Evolutionary conservation across 2,888 invertebrate species (phyloP), one percentile per base, ranked within the genome.

Genomic region (Himalopsyche kuldschensis): DNA sequence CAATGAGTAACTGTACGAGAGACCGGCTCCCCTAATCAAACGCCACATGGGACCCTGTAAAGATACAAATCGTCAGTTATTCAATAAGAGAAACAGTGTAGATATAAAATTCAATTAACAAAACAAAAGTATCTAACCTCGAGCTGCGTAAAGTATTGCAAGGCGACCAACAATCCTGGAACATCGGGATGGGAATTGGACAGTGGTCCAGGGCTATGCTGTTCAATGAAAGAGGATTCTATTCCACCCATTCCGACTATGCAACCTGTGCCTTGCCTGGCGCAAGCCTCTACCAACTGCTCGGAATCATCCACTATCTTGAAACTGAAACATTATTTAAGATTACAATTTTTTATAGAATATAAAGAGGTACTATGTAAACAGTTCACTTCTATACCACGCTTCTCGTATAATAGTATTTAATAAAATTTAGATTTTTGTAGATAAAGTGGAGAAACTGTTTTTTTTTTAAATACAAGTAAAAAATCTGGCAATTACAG

Each of bases 1-100:
- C 87, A 96, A 93, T 87, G 92, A 92, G 90, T 96, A 97, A 80
- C 94, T 93, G 90, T 98, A 98, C 0, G 97, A 94, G 80, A 96
- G 93, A 0, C 98, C 98, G 88, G 95, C 94, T 55, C 98, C 98
- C 87, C 98, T 93, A 86, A 98, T 95, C 89, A 95, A 93, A 80
- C 94, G 94, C 96, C 97, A 97, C 94, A 97, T 94, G 32, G 97
- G 97, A 79, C 97, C 97, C 95, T 95, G 89, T n/a, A 82, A 79
- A 2, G 3, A 48, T 32, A 78, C 11, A 63, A 80, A 63, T 27
- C 31, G 15, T 20, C 30, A 30, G 30, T 20, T 10, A 20, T 31
- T 6, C 11, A 75, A 75, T 0, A 75, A 75, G 6, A 10, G 27
- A 30, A 24, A 35, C 6, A 35, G n/a, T 27, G 1, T 55, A 5